Evolutionary conservation across 2,797 vertebrate genomes (phyloP).

Genomic region (Pseudochaenichthys georgianus): DNA sequence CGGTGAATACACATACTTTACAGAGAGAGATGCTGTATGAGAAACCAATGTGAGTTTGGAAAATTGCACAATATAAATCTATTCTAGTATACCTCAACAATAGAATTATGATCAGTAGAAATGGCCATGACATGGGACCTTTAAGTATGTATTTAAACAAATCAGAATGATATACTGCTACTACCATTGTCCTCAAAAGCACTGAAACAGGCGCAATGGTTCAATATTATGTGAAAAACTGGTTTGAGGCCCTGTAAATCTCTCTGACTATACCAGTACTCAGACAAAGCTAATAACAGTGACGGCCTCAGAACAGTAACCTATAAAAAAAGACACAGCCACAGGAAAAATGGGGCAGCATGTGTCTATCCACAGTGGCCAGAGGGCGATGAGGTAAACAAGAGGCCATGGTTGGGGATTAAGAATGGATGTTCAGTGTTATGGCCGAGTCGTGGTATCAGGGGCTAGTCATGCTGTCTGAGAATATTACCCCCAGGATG

Average conservation of each 20-base stretch:
- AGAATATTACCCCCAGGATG: conserved; percentile 72
- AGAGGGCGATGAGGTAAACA: conserved; percentile 69
- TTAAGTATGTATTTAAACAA: neutral
- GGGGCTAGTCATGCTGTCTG: conserved; percentile 61
- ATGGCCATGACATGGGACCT: no score
- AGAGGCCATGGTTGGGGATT: conserved; percentile 70
- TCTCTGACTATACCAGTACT: conserved; percentile 39
- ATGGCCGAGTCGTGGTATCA: conserved; percentile 50
- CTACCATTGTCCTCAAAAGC: conserved; percentile 2
- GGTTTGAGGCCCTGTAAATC: conserved; percentile 54
- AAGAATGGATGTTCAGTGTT: conserved; percentile 62
- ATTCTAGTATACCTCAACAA: no score
- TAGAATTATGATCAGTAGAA: no score
- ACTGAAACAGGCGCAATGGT: conserved; percentile 31
- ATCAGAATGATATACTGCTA: conserved; percentile 8
- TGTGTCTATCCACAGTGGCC: conserved; percentile 65
- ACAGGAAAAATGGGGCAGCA: conserved; percentile 53
- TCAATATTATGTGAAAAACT: conserved; percentile 25
- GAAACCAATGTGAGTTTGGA: no score
- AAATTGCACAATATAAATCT: no score
- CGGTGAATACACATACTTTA: no score
- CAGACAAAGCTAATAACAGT: conserved; percentile 58
- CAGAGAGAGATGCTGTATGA: no score
- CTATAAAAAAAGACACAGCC: conserved; percentile 55
- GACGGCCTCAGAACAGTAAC: conserved; percentile 49